These are phyloP conservation scores for Anthopleura xanthogrammica DNA, from an alignment of 92 coral and sea anemone genomes.

Conservation along the genomic window DNA sequence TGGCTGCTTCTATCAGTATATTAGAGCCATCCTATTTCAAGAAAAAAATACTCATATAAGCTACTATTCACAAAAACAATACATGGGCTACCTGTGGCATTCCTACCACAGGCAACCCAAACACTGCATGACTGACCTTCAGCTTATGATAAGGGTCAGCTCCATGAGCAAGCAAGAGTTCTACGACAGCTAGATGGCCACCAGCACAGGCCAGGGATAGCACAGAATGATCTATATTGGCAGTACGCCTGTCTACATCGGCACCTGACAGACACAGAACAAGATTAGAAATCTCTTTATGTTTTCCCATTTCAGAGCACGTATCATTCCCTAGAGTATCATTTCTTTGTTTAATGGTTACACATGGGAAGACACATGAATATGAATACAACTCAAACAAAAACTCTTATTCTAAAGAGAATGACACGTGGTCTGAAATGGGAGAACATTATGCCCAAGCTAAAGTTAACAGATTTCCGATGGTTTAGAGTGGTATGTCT, in stretches of 20 bases:
- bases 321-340: too few species aligned
- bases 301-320: too few species aligned
- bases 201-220: conserved; percentile 99
- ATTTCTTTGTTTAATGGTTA: too few species aligned
- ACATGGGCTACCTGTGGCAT: not conserved
- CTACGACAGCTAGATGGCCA: conserved; percentile 96
- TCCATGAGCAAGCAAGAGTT: conserved; percentile 88
- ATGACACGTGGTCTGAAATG: too few species aligned
- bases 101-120: not conserved
- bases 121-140: conserved; percentile 54
- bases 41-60: not conserved
- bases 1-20: conserved; percentile 96
- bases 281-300: too few species aligned
- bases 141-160: conserved; percentile 94
- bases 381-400: too few species aligned
- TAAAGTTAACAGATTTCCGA: too few species aligned
- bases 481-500: too few species aligned
- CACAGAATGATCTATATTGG: conserved; percentile 96
- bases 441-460: too few species aligned
- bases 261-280: conserved; percentile 59
- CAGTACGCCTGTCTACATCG: conserved; percentile 92
- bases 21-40: conserved; percentile 82
- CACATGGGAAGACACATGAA: too few species aligned
- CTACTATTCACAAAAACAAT: not conserved
- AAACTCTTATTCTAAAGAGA: too few species aligned